Percentiles rank a stretch among this genome's conserved stretches.
Evolutionary conservation across 2,113 vertebrate species (phyloP).

Genomic region (Morone saxatilis): DNA sequence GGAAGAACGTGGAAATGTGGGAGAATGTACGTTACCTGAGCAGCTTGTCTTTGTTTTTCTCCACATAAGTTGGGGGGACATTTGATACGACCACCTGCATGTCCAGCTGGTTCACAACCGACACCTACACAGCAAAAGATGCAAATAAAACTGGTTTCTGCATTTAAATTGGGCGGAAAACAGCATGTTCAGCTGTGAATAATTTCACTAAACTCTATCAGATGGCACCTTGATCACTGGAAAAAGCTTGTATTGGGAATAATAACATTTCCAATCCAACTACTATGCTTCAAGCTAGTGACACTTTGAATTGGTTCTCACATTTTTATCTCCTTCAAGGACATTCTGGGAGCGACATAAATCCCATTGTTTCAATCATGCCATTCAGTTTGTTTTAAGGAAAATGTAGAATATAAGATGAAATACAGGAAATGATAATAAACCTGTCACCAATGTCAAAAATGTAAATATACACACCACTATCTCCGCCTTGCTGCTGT

Average conservation of each 20-base stretch:
- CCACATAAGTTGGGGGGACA: constrained; percentile 95
- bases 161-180: background rate
- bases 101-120: constrained; percentile 98
- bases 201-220: background rate
- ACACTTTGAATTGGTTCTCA: constrained; percentile 7
- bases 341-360: constrained; percentile 5
- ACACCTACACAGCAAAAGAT: constrained; percentile 86
- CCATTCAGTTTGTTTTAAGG: background rate
- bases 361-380: constrained; percentile 8
- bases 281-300: background rate
- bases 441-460: constrained; percentile 19
- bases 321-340: constrained; percentile 18
- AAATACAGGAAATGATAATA: background rate
- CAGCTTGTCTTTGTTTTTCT: constrained; percentile 94
- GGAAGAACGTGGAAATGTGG: too few species aligned
- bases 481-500: constrained; percentile 93
- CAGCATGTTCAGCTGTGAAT: background rate
- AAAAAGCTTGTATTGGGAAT: background rate
- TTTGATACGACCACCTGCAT: constrained; percentile 99
- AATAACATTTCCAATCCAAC: background rate
- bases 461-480: constrained; percentile 85
- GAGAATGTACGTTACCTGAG: constrained; percentile 86
- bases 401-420: background rate
- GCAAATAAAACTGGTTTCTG: constrained; percentile 30
- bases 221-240: background rate